Percentiles rank a stretch among this genome's conserved stretches.
Evolutionary conservation across 2,113 vertebrate species (phyloP).

Genomic region (Piaya cayana): DNA sequence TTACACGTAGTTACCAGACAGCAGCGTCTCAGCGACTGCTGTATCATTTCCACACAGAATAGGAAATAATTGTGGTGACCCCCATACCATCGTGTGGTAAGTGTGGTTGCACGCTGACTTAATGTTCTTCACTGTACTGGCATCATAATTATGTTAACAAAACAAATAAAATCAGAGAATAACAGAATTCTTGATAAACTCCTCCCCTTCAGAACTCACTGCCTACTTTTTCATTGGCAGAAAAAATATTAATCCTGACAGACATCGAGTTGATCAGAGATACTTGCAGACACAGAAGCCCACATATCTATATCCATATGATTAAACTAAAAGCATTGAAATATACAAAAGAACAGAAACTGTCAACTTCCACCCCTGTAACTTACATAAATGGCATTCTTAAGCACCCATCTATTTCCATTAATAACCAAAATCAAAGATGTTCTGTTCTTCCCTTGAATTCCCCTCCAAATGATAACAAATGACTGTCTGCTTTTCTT

Average conservation of each 20-base stretch:
- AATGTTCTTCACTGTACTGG: not conserved
- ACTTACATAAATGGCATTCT: not conserved
- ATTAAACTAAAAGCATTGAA: not conserved
- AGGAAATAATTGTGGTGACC: conserved; percentile 37
- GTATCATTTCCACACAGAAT: not conserved
- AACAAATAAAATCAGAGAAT: not conserved
- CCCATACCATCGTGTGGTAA: conserved; percentile 6
- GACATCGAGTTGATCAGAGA: not conserved
- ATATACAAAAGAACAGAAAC: not conserved
- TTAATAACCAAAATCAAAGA: conserved; percentile 23
- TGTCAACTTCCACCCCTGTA: not conserved
- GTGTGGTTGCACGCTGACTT: not conserved
- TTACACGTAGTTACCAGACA: not conserved
- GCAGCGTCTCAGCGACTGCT: not conserved
- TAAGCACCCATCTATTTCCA: not conserved
- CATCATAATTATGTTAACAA: not conserved
- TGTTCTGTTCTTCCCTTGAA: not conserved
- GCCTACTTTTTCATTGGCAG: not conserved
- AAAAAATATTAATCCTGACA: not conserved
- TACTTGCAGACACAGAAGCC: not conserved
- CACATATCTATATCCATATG: not conserved
- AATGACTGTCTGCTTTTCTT: not conserved
- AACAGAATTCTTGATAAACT: not conserved
- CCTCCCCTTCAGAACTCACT: not conserved
- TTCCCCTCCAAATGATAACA: not conserved